Conservation (phyloP, 2,113 vertebrate genomes). For the pig (Sus scrofa) region T2T-Sscrofa CM000812.6:212803501-212804000, state of each 20-base stretch:
- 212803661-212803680: no score
- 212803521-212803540: no score
- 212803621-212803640: no score
- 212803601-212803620: no score
- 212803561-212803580: no score
- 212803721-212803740: not conserved
- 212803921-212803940: not conserved
- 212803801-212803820: not conserved
- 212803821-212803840: not conserved
- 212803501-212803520: no score
- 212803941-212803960: no score
- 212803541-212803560: no score
- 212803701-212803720: no score
- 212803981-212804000: not conserved
- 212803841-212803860: not conserved
- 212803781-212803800: not conserved
- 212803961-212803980: not conserved
- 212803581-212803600: no score
- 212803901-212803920: not conserved
- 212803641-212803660: no score
- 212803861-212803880: not conserved
- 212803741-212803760: not conserved
- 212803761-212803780: not conserved
- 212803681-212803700: no score
- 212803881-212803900: not conserved